A percentile compares a stretch with the other conserved stretches of the same genome.
These are phyloP conservation scores for Pterois miles DNA, from an alignment of 2,797 vertebrate genomes.

Conservation along the genomic window DNA sequence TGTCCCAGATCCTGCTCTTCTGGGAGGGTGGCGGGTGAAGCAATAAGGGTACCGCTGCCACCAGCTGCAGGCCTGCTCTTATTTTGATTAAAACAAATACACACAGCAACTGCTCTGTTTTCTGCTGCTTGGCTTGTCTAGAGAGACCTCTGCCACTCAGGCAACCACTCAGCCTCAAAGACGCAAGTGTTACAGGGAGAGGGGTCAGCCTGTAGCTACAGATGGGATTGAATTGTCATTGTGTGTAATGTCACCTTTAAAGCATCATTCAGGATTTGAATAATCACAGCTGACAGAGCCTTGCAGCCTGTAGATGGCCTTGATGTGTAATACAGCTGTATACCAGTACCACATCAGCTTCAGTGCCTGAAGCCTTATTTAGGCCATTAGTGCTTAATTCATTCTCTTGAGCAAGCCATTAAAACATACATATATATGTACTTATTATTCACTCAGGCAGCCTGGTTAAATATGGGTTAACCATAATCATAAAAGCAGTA, in stretches of 20 bases:
- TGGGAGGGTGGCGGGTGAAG: constrained; percentile 59
- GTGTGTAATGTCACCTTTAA: constrained; percentile 78
- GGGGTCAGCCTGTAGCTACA: constrained; percentile 70
- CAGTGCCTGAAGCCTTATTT: constrained; percentile 32
- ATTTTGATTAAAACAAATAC: constrained; percentile 79
- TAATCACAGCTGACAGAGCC: constrained; percentile 76
- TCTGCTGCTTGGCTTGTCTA: constrained; percentile 58
- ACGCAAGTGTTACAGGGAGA: constrained; percentile 58
- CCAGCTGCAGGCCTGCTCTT: constrained; percentile 66
- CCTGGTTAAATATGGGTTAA: constrained; percentile 45
- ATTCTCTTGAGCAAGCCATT: constrained; percentile 6
- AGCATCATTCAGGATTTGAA: constrained; percentile 79
- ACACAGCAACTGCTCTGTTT: constrained; percentile 69
- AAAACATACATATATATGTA: background rate
- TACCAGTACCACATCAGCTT: constrained; percentile 6
- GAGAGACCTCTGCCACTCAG: constrained; percentile 68
- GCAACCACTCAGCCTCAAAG: constrained; percentile 62
- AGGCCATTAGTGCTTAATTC: constrained; percentile 46
- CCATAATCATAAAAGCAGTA: constrained; percentile 14
- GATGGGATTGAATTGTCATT: constrained; percentile 81
- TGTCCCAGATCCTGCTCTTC: constrained; percentile 70
- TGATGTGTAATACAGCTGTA: constrained; percentile 52
- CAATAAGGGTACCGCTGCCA: constrained; percentile 59
- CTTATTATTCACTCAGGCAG: constrained; percentile 34
- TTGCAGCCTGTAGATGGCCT: constrained; percentile 67